phyloP scores from a whole-genome alignment of 2,797 vertebrate species.

The Bovichtus diacanthus region DNA sequence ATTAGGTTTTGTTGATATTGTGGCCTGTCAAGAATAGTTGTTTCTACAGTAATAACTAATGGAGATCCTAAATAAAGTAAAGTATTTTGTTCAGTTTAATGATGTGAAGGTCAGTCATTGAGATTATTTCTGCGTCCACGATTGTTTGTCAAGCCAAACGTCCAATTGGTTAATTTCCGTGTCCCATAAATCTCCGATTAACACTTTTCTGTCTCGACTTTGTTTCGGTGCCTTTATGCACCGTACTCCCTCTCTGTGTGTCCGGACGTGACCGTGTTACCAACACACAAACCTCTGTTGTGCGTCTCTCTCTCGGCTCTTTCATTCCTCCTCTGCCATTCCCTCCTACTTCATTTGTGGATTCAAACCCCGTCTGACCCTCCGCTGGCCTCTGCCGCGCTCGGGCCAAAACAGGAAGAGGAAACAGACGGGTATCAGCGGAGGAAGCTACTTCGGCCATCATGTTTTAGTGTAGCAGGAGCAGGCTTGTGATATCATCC shows the following conservation, averaged over 20 bases:
- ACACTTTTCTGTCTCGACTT: slow-evolving; percentile 35
- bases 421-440: slow-evolving; percentile 80
- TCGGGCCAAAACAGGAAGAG: slow-evolving; percentile 80
- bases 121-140: background rate
- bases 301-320: slow-evolving; percentile 63
- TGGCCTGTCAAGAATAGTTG: too few relatives aligned
- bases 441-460: slow-evolving; percentile 61
- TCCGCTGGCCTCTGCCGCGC: slow-evolving; percentile 52
- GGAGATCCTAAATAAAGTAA: too few relatives aligned
- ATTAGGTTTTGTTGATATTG: too few relatives aligned
- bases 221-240: slow-evolving; percentile 43
- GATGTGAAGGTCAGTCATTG: background rate
- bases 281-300: slow-evolving; percentile 75
- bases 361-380: slow-evolving; percentile 79
- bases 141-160: background rate
- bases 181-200: slow-evolving; percentile 24
- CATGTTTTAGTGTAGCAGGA: slow-evolving; percentile 3
- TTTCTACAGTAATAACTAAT: too few relatives aligned
- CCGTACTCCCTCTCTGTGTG: slow-evolving; percentile 37
- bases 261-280: slow-evolving; percentile 78
- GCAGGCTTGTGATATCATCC: background rate
- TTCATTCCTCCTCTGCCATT: slow-evolving; percentile 51
- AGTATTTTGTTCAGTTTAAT: rapidly evolving
- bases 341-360: slow-evolving; percentile 60
- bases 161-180: background rate